Base-by-base conservation (phyloP, 2,888 invertebrate genomes). In the Onthophagus sagittarius region DNA sequence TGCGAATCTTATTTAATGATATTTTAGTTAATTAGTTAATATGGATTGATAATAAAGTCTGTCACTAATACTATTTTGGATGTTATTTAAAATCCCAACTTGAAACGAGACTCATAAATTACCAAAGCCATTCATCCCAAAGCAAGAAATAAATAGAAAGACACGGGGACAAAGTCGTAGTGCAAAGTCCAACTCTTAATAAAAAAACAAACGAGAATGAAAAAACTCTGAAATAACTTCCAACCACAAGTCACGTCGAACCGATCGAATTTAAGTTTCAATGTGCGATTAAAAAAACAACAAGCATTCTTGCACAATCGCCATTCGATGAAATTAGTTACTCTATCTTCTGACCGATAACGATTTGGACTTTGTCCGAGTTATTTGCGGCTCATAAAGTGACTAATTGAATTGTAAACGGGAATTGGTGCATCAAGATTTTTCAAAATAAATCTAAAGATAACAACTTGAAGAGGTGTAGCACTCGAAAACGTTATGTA, bases 21-120 rank as follows among this genome's bases (percentile, higher is more conserved):
- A n/a, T n/a, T n/a, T n/a, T n/a, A n/a, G n/a, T n/a, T n/a, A n/a
- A n/a, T n/a, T n/a, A n/a, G n/a, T n/a, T n/a, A n/a, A n/a, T n/a
- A n/a, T n/a, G n/a, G n/a, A n/a, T n/a, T n/a, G n/a, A n/a, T n/a
- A n/a, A n/a, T n/a, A n/a, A n/a, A n/a, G n/a, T n/a, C n/a, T n/a
- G n/a, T n/a, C n/a, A n/a, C n/a, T n/a, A n/a, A n/a, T n/a, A n/a
- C n/a, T n/a, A n/a, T n/a, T n/a, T n/a, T n/a, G n/a, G n/a, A n/a
- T n/a, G n/a, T n/a, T n/a, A n/a, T 23, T 23, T 23, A 23, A 23
- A 64, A 14, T 64, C 64, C n/a, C 31, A 23, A 31, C 23, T 31
- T 23, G 67, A 5, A 11, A 23, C 67, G 7, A 67, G 67, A 67
- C 67, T 9, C 67, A 67, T 67, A 67, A 67, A 67, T 67, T 31